phyloP scores from a whole-genome alignment of 2,113 vertebrate species.

The Leptocoma aspasia region DNA sequence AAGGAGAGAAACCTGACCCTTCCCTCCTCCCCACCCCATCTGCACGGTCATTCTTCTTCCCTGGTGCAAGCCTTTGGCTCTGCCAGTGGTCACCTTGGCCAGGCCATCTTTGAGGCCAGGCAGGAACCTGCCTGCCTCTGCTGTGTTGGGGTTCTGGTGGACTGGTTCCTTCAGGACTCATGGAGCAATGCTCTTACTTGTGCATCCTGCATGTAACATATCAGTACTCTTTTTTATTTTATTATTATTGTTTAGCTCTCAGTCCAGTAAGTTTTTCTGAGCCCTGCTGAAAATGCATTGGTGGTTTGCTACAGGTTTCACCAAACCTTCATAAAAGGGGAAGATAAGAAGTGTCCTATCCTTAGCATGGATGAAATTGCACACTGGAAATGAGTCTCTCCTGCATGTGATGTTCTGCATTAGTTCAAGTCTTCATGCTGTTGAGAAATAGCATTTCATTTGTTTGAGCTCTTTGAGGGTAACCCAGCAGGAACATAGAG shows the following conservation, averaged over 20 bases:
- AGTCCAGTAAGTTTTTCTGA: background rate
- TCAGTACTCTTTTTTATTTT: fast-evolving
- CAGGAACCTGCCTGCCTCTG: background rate
- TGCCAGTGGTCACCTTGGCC: background rate
- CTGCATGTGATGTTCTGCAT: background rate
- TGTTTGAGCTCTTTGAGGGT: background rate
- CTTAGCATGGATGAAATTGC: background rate
- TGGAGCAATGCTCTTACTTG: background rate
- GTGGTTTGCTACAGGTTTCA: background rate
- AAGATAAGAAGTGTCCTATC: background rate
- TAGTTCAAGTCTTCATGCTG: background rate
- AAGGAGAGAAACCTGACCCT: background rate
- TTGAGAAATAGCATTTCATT: background rate
- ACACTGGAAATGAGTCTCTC: fast-evolving
- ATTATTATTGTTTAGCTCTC: background rate
- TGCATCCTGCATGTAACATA: background rate
- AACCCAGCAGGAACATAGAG: background rate
- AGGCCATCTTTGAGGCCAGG: background rate
- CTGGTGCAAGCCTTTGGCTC: background rate
- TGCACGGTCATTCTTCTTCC: background rate
- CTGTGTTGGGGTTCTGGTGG: background rate
- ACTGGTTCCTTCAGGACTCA: background rate
- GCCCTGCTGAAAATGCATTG: background rate
- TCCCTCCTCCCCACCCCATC: no score
- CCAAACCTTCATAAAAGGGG: background rate